phyloP scores from a whole-genome alignment of 2,888 invertebrate species.

The Perithous albicinctus region DNA sequence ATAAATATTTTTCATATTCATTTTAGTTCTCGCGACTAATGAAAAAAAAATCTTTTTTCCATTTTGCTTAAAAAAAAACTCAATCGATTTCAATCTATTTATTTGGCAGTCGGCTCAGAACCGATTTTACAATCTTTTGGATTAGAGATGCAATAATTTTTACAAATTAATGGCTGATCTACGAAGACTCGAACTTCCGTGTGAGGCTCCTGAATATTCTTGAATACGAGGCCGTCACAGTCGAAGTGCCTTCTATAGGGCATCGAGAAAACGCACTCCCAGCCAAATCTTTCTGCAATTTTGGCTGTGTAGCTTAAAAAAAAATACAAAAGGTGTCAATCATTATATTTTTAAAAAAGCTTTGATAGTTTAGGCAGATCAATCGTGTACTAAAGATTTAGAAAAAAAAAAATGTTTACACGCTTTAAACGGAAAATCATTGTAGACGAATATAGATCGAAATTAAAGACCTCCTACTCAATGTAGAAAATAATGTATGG shows the following conservation, averaged over 20 bases:
- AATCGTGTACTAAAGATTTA: too few species aligned
- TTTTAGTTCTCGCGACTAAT: neutral
- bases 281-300: conserved; percentile 73
- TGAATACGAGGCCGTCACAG: conserved; percentile 73
- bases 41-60: neutral
- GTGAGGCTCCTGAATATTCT: conserved; percentile 75
- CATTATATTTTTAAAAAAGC: too few species aligned
- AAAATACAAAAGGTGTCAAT: too few species aligned
- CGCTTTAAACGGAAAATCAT: too few species aligned
- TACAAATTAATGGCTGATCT: conserved; percentile 63
- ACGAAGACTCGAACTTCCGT: conserved; percentile 73
- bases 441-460: too few species aligned
- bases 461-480: too few species aligned
- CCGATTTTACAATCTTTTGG: conserved; percentile 53
- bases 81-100: neutral
- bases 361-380: too few species aligned
- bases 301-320: conserved; percentile 71
- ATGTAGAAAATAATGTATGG: too few species aligned
- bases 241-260: conserved; percentile 74
- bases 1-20: too few species aligned
- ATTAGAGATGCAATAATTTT: conserved; percentile 59
- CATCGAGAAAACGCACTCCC: conserved; percentile 73
- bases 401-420: too few species aligned
- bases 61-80: neutral
- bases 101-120: conserved; percentile 48